Evolutionary conservation across 2,888 invertebrate species (phyloP).

Genomic region (Brenthis daphne): DNA sequence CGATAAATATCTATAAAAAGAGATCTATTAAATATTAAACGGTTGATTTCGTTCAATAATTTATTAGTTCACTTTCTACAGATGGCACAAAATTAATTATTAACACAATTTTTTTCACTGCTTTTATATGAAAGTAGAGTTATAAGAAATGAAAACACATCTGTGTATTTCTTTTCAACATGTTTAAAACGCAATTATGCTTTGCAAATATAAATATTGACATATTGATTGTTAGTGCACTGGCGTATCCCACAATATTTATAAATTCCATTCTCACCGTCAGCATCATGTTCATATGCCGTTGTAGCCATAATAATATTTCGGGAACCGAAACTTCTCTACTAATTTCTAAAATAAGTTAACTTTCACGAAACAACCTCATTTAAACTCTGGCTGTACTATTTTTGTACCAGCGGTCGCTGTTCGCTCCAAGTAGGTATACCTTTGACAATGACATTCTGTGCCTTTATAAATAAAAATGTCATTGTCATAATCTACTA

Average conservation of each 20-base stretch:
- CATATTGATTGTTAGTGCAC: slow-evolving; percentile 29
- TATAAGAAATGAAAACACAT: not conserved
- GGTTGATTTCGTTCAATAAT: slow-evolving; percentile 17
- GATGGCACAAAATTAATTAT: slow-evolving; percentile 4
- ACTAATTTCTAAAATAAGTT: slow-evolving; percentile 23
- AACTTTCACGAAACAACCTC: slow-evolving; percentile 36
- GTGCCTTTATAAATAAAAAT: not conserved
- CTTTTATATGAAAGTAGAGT: not conserved
- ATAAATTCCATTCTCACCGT: slow-evolving; percentile 56
- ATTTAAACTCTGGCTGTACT: slow-evolving; percentile 33
- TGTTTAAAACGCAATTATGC: slow-evolving; percentile 14
- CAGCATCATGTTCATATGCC: slow-evolving; percentile 73
- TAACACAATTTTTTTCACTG: slow-evolving; percentile 8
- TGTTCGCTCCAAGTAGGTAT: slow-evolving; percentile 29
- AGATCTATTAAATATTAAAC: slow-evolving; percentile 5
- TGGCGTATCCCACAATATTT: slow-evolving; percentile 24
- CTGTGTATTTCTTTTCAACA: slow-evolving; percentile 4
- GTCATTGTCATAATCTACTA: slow-evolving; percentile 19
- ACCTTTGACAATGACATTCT: slow-evolving; percentile 25
- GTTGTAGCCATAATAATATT: slow-evolving; percentile 64
- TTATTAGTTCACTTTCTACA: slow-evolving; percentile 27
- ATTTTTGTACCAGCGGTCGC: slow-evolving; percentile 37
- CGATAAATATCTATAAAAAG: not conserved
- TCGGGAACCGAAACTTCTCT: not conserved
- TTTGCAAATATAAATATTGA: slow-evolving; percentile 30